Evolutionary conservation across 1,140 invertebrate species (phyloP).

Genomic region (Lepeophtheirus salmonis): DNA sequence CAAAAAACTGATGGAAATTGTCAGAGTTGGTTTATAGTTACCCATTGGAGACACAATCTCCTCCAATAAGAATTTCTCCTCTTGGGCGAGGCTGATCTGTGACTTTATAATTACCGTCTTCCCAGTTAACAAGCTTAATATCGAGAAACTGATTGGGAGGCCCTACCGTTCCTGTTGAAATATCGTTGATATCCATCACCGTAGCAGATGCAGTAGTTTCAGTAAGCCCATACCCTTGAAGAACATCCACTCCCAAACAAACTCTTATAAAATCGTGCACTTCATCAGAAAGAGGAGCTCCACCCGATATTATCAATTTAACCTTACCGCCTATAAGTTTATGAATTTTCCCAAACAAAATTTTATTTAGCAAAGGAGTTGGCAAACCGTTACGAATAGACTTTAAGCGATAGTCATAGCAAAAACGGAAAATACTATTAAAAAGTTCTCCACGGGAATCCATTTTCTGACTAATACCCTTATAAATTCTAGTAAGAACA

Average conservation of each 20-base stretch:
- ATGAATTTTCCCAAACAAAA: conserved; percentile 22
- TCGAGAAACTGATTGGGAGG: conserved; percentile 21
- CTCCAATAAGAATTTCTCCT: conserved; percentile 24
- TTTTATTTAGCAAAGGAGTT: conserved; percentile 24
- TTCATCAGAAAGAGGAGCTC: conserved; percentile 79
- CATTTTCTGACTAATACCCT: conserved; percentile 80
- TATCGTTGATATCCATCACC: conserved; percentile 53
- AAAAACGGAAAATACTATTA: conserved; percentile 68
- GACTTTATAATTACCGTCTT: conserved; percentile 25
- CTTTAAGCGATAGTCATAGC: conserved; percentile 69
- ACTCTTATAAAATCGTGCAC: conserved; percentile 85
- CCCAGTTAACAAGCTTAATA: conserved; percentile 29
- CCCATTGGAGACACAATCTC: conserved; percentile 9
- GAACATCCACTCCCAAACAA: conserved; percentile 69
- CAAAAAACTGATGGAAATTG: neutral
- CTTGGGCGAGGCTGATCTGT: conserved; percentile 23
- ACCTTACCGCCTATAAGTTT: conserved; percentile 36
- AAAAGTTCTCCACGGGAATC: conserved; percentile 49
- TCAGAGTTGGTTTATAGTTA: neutral
- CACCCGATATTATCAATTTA: conserved; percentile 67
- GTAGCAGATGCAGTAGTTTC: conserved; percentile 86
- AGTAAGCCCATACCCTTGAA: conserved; percentile 84
- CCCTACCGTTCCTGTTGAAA: conserved; percentile 21
- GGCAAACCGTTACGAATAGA: conserved; percentile 31
- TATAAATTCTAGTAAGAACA: conserved; percentile 85